Evolutionary conservation across 2,797 vertebrate genomes (phyloP), one percentile per base, ranked within the genome.

Genomic region (Phoeniculus purpureus): DNA sequence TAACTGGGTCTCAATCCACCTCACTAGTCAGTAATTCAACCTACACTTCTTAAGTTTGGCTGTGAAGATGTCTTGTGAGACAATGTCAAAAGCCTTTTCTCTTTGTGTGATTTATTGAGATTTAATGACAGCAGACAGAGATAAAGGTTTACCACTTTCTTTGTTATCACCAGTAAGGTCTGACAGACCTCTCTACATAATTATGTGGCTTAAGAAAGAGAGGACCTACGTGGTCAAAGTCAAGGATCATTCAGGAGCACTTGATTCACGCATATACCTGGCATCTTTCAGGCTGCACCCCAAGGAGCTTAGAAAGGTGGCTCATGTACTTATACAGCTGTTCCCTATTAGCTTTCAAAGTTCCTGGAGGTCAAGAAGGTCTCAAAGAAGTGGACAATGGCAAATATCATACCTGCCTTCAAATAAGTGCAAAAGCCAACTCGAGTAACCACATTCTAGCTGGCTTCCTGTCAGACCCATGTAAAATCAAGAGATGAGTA

Each of bases 191-290:
- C 27, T 75, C 27, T 14, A 5, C 32, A 51, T 72, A 47, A 8
- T 34, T 27, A 8, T 2, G 10, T 22, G 37, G 12, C 51, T 72
- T 25, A 51, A 48, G n/a, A 15, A 47, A 3, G 12, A 60, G 13
- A 76, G 26, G 20, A 52, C 4, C 18, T 34, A 31, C 17, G 11
- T 21, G 20, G 8, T 20, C 2, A 37, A 2, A 15, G 5, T 27
- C 22, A 45, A 22, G 19, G 37, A 26, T 47, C 6, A 14, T 9
- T 2, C 6, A 8, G 32, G 27, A 74, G 26, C 31, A 18, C 13
- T 70, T 3, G 1, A 29, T 7, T 3, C 29, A 59, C 10, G 12
- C 7, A 7, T 0, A 2, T 31, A 25, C 4, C 25, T 25, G 23
- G 29, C 8, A 48, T 23, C 12, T 7, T 1, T 51, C 5, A 15